Percentiles rank a stretch among this genome's conserved stretches.
These are phyloP conservation scores for Coptodon rendalli DNA, from an alignment of 2,113 vertebrate species.

Conservation along the genomic window DNA sequence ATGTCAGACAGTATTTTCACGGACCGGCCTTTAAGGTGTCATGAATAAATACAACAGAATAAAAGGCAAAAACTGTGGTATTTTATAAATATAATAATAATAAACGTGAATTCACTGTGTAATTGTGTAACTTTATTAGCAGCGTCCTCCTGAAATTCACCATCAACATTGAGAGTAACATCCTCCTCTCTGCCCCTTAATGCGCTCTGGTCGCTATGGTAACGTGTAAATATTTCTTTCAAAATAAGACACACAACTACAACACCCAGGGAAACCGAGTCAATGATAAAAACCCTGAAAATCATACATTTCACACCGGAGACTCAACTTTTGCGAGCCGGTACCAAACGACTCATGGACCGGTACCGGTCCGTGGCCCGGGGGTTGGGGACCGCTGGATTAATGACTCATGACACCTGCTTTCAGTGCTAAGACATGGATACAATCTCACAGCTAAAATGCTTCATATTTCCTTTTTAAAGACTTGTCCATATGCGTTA, in stretches of 20 bases:
- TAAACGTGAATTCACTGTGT: rapidly evolving
- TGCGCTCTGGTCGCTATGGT: background rate
- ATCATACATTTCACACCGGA: background rate
- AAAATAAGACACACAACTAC: background rate
- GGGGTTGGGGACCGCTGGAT: background rate
- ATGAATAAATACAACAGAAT: background rate
- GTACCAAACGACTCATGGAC: background rate
- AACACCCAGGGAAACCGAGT: background rate
- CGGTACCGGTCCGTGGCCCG: background rate
- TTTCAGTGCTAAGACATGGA: background rate
- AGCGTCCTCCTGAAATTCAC: background rate
- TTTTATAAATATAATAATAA: background rate
- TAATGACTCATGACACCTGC: background rate
- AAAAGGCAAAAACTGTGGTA: background rate
- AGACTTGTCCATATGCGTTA: background rate
- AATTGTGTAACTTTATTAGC: background rate
- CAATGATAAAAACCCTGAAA: background rate
- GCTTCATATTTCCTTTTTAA: background rate
- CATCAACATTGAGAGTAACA: background rate
- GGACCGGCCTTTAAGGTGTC: background rate
- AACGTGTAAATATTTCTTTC: background rate
- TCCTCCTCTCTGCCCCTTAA: background rate
- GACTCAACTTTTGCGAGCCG: background rate
- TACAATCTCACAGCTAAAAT: background rate
- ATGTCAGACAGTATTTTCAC: background rate